Evolutionary conservation across 2,113 vertebrate genomes (phyloP).

Genomic region (Calidris pygmaea): DNA sequence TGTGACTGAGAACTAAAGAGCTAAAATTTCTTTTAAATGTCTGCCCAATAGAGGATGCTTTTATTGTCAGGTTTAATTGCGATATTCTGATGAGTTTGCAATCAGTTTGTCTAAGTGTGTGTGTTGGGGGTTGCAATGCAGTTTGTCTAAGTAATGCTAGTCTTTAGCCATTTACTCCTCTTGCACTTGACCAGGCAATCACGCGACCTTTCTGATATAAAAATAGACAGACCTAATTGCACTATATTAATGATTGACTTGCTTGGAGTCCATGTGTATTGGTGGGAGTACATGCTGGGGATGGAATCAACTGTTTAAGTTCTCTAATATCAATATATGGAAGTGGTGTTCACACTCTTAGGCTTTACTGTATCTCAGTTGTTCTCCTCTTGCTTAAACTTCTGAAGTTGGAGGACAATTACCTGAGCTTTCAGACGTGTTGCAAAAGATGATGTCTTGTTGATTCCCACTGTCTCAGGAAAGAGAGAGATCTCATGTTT

Average conservation of each 20-base stretch:
- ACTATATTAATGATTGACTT: constrained; percentile 27
- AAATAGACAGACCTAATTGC: neutral
- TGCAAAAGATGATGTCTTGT: neutral
- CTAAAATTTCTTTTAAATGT: neutral
- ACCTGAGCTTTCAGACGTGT: neutral
- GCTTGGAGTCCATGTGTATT: neutral
- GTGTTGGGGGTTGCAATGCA: too few species aligned
- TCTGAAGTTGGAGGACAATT: neutral
- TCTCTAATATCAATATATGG: neutral
- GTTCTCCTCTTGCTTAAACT: neutral
- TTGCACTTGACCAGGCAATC: neutral
- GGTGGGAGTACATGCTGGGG: neutral
- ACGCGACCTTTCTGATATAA: neutral
- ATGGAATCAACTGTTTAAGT: neutral
- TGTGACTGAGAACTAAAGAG: neutral
- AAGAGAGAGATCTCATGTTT: neutral
- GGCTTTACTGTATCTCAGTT: neutral
- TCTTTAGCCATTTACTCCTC: neutral
- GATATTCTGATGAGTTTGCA: neutral
- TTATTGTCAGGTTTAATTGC: neutral
- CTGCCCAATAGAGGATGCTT: neutral
- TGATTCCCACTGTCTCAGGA: neutral
- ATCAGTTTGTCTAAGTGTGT: too few species aligned
- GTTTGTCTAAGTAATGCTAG: neutral
- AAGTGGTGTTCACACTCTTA: neutral